Evolutionary conservation across 2,113 vertebrate genomes (phyloP), one percentile per base, ranked within the genome.

Genomic region (Phoxinus phoxinus): DNA sequence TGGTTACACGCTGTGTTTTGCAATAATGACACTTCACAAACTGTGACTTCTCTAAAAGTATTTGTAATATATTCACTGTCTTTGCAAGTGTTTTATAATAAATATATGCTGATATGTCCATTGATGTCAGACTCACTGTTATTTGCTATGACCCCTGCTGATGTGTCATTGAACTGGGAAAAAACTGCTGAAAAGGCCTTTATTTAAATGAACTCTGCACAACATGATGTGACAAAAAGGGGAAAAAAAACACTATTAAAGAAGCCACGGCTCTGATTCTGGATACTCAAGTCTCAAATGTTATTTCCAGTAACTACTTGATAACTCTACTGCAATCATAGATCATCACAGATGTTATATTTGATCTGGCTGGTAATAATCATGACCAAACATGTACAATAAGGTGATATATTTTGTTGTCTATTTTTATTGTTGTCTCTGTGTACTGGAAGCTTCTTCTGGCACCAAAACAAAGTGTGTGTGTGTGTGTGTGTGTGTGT

Each of bases 201-300:
- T 75, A 51, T 75, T 48, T 48, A 75, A 75, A 75, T 75, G n/a
- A 75, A 48, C 72, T 75, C 72, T 15, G 44, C 72, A 27, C 41
- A 75, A 75, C 72, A 75, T 48, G 37, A 48, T 48, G 72, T 44
- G n/a, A 51, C 44, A 27, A 75, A 75, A 71, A 27, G n/a, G 2
- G n/a, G 5, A 9, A 74, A 69, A 41, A 73, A 69, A 41, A 73
- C 10, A 8, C 17, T 25, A 61, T 61, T 15, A 51, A 51, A 27
- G 25, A 65, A 30, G 5, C 5, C 25, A 65, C 6, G 13, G 25
- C 25, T 15, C 48, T 17, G 27, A 65, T 30, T 30, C 61, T 65
- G 27, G 61, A 30, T 51, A 1, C 48, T 51, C 48, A 51, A 65
- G 3, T 2, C 25, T 63, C 61, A 30, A 30, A 30, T 30, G 12